A percentile compares a stretch with the other conserved stretches of the same genome.
These are phyloP conservation scores for Platichthys flesus DNA, from an alignment of 2,113 vertebrate genomes.

Conservation along the genomic window DNA sequence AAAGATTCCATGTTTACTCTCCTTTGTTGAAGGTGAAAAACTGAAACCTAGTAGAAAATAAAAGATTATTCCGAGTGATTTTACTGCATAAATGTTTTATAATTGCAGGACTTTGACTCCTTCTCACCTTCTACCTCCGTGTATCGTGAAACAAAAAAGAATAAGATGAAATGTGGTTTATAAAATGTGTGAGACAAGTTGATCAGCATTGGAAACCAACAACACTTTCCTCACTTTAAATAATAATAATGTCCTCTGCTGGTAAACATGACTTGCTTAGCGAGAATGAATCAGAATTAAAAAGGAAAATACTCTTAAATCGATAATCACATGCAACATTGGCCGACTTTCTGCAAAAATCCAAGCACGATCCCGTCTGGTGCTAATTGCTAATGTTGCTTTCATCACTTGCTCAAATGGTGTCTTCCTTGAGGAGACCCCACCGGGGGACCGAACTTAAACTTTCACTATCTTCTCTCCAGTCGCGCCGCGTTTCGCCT, in stretches of 20 bases:
- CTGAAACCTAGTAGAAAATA: too few relatives aligned
- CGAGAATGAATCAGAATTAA: constrained; percentile 1
- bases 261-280: background rate
- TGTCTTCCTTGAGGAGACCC: constrained; percentile 7
- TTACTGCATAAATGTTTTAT: too few relatives aligned
- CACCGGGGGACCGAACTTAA: constrained; percentile 47
- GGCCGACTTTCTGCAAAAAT: constrained; percentile 27
- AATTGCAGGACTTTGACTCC: too few relatives aligned
- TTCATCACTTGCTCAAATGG: background rate
- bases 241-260: background rate
- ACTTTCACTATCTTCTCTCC: constrained; percentile 48
- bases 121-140: too few relatives aligned
- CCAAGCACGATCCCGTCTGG: background rate
- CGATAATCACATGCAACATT: constrained; percentile 1
- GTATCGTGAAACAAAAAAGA: background rate
- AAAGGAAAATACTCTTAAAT: background rate
- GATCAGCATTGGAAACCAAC: too few relatives aligned
- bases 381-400: background rate
- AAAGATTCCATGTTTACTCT: too few relatives aligned
- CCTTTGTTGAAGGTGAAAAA: too few relatives aligned
- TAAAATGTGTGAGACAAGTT: background rate
- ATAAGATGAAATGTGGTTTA: background rate
- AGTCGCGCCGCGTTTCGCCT: constrained; percentile 21
- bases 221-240: too few relatives aligned
- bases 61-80: too few relatives aligned